Evolutionary conservation across 2,888 invertebrate species (phyloP), one percentile per base, ranked within the genome.

Genomic region (Notodonta ziczac): DNA sequence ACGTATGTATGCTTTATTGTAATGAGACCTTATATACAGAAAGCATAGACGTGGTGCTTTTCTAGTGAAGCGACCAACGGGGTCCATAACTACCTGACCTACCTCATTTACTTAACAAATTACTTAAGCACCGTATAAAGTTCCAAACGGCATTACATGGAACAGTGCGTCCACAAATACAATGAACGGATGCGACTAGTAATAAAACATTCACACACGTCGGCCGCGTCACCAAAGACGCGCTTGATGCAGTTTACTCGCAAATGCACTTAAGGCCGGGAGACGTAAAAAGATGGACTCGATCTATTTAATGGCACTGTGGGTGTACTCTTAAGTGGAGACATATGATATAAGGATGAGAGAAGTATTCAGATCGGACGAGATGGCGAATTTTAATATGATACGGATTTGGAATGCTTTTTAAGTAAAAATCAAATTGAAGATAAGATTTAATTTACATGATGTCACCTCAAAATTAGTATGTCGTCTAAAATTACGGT

Each of bases 191-290:
- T 70, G 70, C 63, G 68, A 32, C 39, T n/a, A 39, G 39, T 54
- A 54, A 56, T 56, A 56, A 56, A 42, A 56, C 40, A 56, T 56
- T 44, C 60, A 65, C 60, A 69, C 56, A 58, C 62, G 65, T 70
- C 64, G 66, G 51, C 61, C 55, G 55, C 40, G 44, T 56, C 56
- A 44, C 44, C 40, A 32, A 51, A 64, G 70, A 67, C 66, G 66
- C 66, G 58, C 81, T 82, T 82, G 82, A 83, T 86, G 86, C 84
- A 86, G 84, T 85, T 82, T 86, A 89, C 89, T 87, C 85, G 89
- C 86, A 88, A 91, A 91, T 88, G 90, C 91, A 91, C 91, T 91
- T 91, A 92, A 84, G 85, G 83, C 81, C 74, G 82, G 82, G 85
- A 86, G 86, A 87, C 84, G 85, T 89, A 90, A 90, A 91, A 89